Conservation (phyloP, 1,140 invertebrate genomes). For the Pantala flavescens region DNA sequence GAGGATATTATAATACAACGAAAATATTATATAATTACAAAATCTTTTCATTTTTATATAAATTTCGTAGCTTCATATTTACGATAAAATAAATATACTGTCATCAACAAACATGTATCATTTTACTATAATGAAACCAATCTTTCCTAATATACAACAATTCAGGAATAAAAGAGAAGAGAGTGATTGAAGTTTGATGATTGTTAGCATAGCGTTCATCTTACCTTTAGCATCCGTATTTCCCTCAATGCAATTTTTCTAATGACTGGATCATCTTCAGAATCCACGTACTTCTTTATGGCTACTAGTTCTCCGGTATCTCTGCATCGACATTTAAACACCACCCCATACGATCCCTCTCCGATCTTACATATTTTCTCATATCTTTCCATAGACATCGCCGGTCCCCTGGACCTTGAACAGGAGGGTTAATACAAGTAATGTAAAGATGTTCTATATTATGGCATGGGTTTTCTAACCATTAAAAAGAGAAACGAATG, state of each 20-base stretch:
- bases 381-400: conserved; percentile 93
- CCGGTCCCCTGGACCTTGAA: conserved; percentile 64
- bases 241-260: conserved; percentile 96
- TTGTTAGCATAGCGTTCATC: background rate
- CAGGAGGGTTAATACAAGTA: conserved; percentile 22
- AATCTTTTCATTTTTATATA: too few species aligned
- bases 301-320: conserved; percentile 94
- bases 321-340: conserved; percentile 95
- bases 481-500: background rate
- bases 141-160: too few species aligned
- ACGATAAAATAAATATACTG: too few species aligned
- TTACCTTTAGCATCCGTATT: conserved; percentile 93
- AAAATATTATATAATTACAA: too few species aligned
- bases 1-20: too few species aligned
- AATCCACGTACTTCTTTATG: conserved; percentile 98
- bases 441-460: background rate
- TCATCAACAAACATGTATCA: too few species aligned
- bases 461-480: background rate
- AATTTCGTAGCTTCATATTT: too few species aligned
- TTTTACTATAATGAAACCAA: too few species aligned
- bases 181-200: too few species aligned
- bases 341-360: conserved; percentile 96
- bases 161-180: too few species aligned
- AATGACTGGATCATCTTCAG: conserved; percentile 96
- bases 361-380: conserved; percentile 93